A percentile compares a stretch with the other conserved stretches of the same genome.
Conservation (phyloP, 53 echinoderm and acorn worm species). For the Hippasteria phrygiana region DNA sequence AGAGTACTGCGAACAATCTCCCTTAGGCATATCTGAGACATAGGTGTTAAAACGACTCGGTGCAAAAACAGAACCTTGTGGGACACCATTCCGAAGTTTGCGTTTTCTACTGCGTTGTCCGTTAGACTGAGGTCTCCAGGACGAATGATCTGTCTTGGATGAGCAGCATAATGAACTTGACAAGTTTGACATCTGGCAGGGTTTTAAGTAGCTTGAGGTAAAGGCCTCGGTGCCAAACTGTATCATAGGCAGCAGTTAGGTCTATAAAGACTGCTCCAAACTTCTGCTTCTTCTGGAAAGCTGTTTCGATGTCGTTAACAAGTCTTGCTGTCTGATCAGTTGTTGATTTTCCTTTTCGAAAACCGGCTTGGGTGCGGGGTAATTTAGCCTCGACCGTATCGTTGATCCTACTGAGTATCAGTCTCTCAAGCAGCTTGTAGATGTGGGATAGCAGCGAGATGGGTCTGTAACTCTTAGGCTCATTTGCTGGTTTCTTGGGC, state of each 20-base stretch:
- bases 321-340: background rate
- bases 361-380: no score
- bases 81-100: background rate
- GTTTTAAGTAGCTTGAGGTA: conserved; percentile 10
- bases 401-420: background rate
- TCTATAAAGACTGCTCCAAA: background rate
- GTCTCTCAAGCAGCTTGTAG: background rate
- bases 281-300: conserved; percentile 23
- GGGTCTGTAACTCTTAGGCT: conserved; percentile 5
- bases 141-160: background rate
- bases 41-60: background rate
- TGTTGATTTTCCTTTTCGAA: background rate
- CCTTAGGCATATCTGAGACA: conserved; percentile 1
- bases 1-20: background rate
- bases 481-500: conserved; percentile 22
- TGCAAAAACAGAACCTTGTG: conserved; percentile 6
- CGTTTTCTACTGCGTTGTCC: background rate
- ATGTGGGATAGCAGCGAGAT: conserved; percentile 3
- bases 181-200: no score
- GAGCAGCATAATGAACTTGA: no score
- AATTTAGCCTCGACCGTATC: no score
- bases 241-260: no score
- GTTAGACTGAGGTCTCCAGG: background rate
- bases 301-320: background rate
- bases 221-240: background rate